These are phyloP conservation scores for Antennarius striatus DNA, from an alignment of 2,113 vertebrate genomes.

Conservation along the genomic window DNA sequence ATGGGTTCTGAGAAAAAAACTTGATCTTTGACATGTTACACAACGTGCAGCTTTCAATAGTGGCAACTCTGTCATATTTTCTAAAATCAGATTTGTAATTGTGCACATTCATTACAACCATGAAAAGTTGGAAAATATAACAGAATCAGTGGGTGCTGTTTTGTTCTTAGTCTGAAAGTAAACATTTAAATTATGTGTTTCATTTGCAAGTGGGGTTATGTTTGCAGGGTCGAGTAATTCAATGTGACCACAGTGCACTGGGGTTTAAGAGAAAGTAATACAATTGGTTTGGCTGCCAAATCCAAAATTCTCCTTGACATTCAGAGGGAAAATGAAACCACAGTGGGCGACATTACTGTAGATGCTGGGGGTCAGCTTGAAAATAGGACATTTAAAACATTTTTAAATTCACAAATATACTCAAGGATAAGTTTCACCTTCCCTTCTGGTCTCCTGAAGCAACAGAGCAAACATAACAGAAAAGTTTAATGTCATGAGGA, in stretches of 20 bases:
- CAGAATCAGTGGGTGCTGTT: slow-evolving; percentile 32
- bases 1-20: slow-evolving; percentile 28
- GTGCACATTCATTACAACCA: slow-evolving; percentile 53
- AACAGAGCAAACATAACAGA: slow-evolving; percentile 14
- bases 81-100: slow-evolving; percentile 23
- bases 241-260: slow-evolving; percentile 57
- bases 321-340: slow-evolving; percentile 65
- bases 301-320: slow-evolving; percentile 55
- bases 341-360: slow-evolving; percentile 42
- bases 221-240: slow-evolving; percentile 55
- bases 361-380: slow-evolving; percentile 57
- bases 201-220: slow-evolving; percentile 54
- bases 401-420: slow-evolving; percentile 57
- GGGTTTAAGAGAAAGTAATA: slow-evolving; percentile 68
- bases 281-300: slow-evolving; percentile 59
- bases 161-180: slow-evolving; percentile 59
- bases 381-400: slow-evolving; percentile 46
- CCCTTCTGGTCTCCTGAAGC: slow-evolving; percentile 28
- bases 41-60: slow-evolving; percentile 26
- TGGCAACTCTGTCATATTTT: slow-evolving; percentile 37
- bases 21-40: slow-evolving; percentile 10
- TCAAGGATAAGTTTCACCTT: slow-evolving; percentile 30
- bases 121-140: slow-evolving; percentile 52
- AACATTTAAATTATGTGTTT: slow-evolving; percentile 72
- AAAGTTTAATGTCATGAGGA: background rate